Percentiles rank a stretch among this genome's conserved stretches.
These are phyloP conservation scores for Pristionchus arcanus DNA, from an alignment of 2,888 invertebrate species.

Conservation along the genomic window DNA sequence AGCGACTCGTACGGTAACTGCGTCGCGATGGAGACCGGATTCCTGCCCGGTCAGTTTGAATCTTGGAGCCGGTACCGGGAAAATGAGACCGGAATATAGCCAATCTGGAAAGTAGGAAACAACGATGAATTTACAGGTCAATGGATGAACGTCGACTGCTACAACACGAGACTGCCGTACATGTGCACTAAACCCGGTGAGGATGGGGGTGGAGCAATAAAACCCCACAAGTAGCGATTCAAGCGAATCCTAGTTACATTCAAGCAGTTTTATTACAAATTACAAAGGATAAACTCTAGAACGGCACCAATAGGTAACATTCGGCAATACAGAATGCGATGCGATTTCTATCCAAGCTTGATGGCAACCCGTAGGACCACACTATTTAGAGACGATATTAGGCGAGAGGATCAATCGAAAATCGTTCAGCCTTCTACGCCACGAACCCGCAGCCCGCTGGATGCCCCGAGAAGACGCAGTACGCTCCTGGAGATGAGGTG, in stretches of 20 bases:
- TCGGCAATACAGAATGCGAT: no score
- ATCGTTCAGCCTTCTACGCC: constrained; percentile 28
- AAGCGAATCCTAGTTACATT: no score
- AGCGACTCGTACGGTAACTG: constrained; percentile 38
- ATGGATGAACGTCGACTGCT: constrained; percentile 54
- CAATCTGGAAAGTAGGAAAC: not conserved
- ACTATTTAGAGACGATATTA: no score
- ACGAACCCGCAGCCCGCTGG: constrained; percentile 35
- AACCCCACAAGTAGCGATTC: no score
- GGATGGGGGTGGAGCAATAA: not conserved
- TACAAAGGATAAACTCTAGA: no score
- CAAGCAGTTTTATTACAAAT: no score
- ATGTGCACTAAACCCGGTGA: constrained; percentile 46
- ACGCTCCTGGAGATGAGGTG: constrained; percentile 41
- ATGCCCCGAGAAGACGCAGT: constrained; percentile 40
- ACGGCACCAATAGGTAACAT: no score
- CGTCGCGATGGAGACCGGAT: constrained; percentile 46
- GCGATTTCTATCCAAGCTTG: no score
- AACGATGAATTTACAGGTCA: not conserved
- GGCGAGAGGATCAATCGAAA: not conserved
- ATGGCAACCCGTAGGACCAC: no score
- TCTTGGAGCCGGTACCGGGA: not conserved
- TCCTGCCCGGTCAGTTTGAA: constrained; percentile 23
- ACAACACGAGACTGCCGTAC: constrained; percentile 48
- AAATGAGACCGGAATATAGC: not conserved